Evolutionary conservation across 2,797 vertebrate species (phyloP).

Genomic region (Spondyliosoma cantharus): DNA sequence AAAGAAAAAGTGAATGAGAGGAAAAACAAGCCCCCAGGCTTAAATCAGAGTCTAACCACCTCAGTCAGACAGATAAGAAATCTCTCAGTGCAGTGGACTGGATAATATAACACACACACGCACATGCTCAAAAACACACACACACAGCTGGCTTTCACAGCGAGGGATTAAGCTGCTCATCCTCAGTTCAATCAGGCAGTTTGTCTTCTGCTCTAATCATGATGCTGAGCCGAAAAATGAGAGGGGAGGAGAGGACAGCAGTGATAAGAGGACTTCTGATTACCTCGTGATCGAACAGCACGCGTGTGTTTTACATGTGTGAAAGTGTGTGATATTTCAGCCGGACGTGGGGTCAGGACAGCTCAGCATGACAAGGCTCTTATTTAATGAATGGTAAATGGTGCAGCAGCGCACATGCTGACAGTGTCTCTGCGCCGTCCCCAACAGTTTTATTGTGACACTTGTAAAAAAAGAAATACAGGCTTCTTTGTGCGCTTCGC

Average conservation of each 20-base stretch:
- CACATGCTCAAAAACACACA: slow-evolving; percentile 19
- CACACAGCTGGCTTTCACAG: slow-evolving; percentile 25
- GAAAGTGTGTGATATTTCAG: slow-evolving; percentile 29
- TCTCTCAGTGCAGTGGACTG: slow-evolving; percentile 31
- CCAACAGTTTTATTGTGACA: slow-evolving; percentile 45
- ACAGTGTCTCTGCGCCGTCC: slow-evolving; percentile 49
- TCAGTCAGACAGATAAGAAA: slow-evolving; percentile 51
- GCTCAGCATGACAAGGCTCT: slow-evolving; percentile 56
- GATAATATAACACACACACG: slow-evolving; percentile 28
- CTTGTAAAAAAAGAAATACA: slow-evolving; percentile 55
- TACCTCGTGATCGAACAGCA: slow-evolving; percentile 36
- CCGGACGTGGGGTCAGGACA: slow-evolving; percentile 46
- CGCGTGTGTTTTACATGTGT: background rate
- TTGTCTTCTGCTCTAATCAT: slow-evolving; percentile 57
- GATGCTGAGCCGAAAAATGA: slow-evolving; percentile 58
- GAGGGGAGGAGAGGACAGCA: slow-evolving; percentile 35
- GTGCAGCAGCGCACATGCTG: slow-evolving; percentile 48
- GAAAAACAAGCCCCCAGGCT: slow-evolving; percentile 3
- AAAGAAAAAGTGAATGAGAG: slow-evolving; percentile 2
- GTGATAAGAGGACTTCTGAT: slow-evolving; percentile 51
- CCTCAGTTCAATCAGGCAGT: slow-evolving; percentile 60
- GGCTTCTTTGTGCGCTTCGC: slow-evolving; percentile 53
- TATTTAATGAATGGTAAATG: slow-evolving; percentile 62
- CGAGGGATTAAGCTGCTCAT: slow-evolving; percentile 53
- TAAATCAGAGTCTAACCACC: slow-evolving; percentile 30